A percentile compares a stretch with the other conserved stretches of the same genome.
These are phyloP conservation scores for Megalonaias nervosa DNA, from an alignment of 1,140 invertebrate species.

Conservation along the genomic window DNA sequence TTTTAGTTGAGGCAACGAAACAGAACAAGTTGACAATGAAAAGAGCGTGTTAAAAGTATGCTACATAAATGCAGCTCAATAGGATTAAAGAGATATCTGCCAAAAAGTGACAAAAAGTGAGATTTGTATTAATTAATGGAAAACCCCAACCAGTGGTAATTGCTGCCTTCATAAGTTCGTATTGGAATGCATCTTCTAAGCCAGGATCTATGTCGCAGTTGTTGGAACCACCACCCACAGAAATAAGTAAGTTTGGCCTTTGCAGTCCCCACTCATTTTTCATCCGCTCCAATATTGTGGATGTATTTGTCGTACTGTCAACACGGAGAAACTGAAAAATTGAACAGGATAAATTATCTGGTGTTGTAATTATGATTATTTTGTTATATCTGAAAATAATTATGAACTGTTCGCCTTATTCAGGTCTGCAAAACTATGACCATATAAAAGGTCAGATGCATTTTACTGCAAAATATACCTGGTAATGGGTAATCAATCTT, in stretches of 20 bases:
- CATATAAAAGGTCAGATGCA: no score
- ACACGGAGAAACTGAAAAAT: conserved; percentile 68
- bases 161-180: conserved; percentile 70
- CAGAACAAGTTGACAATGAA: not conserved
- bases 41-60: not conserved
- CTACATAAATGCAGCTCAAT: no score
- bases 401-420: no score
- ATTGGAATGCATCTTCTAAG: conserved; percentile 68
- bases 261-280: conserved; percentile 67
- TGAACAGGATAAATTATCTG: no score
- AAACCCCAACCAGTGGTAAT: conserved; percentile 62
- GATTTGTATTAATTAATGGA: not conserved
- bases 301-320: conserved; percentile 59
- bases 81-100: not conserved
- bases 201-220: conserved; percentile 69
- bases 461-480: no score
- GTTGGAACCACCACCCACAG: conserved; percentile 69
- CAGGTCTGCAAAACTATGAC: no score
- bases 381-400: no score
- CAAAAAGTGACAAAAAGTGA: not conserved
- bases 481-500: no score
- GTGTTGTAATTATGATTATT: no score
- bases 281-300: conserved; percentile 64
- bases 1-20: not conserved
- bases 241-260: conserved; percentile 71